A percentile compares a stretch with the other conserved stretches of the same genome.
These are phyloP conservation scores for Dryobota labecula DNA, from an alignment of 2,888 invertebrate genomes.

Conservation along the genomic window DNA sequence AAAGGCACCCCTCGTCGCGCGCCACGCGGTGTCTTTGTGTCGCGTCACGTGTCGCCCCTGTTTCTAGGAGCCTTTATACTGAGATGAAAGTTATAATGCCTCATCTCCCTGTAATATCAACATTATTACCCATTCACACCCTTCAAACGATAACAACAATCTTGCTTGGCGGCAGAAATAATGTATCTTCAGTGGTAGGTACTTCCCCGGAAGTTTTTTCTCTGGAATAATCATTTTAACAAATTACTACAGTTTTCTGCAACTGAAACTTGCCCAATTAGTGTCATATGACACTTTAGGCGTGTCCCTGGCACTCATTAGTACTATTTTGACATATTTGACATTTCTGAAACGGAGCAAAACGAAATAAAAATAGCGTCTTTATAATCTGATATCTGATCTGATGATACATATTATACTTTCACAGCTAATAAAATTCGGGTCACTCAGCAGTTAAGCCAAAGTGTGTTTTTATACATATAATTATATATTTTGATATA, in stretches of 20 bases:
- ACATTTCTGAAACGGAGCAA: constrained; percentile 10
- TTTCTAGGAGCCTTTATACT: too few species aligned
- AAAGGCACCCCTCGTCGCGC: too few species aligned
- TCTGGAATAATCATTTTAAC: background rate
- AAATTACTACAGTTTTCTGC: background rate
- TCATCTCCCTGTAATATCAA: too few species aligned
- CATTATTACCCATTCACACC: too few species aligned
- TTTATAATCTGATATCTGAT: background rate
- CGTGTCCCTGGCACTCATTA: constrained; percentile 10
- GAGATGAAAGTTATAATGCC: too few species aligned
- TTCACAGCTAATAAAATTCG: constrained; percentile 35
- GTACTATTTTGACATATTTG: constrained; percentile 12
- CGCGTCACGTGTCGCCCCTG: too few species aligned
- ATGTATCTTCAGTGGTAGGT: background rate
- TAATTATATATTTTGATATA: constrained; percentile 27
- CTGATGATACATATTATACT: background rate
- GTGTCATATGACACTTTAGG: constrained; percentile 3
- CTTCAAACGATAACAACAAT: too few species aligned
- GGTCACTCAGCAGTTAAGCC: constrained; percentile 25
- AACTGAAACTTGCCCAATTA: constrained; percentile 23
- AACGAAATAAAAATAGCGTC: background rate
- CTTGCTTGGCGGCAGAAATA: background rate
- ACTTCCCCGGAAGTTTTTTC: background rate
- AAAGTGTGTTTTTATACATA: constrained; percentile 27
- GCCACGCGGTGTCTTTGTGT: too few species aligned